Base-by-base conservation (phyloP, 2,797 vertebrate species). In the Austrolebias charrua region DNA sequence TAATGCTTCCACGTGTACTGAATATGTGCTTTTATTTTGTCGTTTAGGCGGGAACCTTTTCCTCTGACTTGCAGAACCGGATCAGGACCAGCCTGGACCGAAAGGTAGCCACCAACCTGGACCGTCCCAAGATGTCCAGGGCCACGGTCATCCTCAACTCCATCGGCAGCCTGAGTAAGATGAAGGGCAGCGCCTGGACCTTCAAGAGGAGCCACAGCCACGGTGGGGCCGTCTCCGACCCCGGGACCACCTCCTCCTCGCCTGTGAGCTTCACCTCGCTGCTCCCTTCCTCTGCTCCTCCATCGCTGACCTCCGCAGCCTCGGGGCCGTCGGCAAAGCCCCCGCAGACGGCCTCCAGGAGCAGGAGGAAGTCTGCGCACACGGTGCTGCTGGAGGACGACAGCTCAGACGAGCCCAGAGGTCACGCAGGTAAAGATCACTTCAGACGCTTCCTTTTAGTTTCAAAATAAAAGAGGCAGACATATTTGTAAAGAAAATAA, bases 101-200 rank as follows among this genome's bases (percentile, higher is more conserved):
- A 10, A 92, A 90, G 51, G 76, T 64, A 0, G 83, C 85, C 1
- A 60, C 89, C 4, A 86, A 83, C 65, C 82, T 92, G 63, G 91
- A 91, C 90, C 68, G 92, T 64, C 91, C 92, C 19, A 84, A 86
- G 63, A 75, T 92, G 77, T 91, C 92, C 31, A 81, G 90, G 28
- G 84, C 96, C 81, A 95, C 95, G 0, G 90, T 97, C 78, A 95
- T 97, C 78, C 94, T 97, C 55, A 95, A 91, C 91, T 97, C 96
- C 81, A 96, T 97, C 10, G 96, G 95, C 79, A 97, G 96, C 79
- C 92, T 96, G 68, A 96, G 96, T 69, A 96, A 96, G 83, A 91
- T 96, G 87, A 92, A 85, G 62, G 89, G 93, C 33, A 95, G 94
- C 66, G 91, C 93, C 55, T 93, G 95, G 89, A 94, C 94, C 60